Evolutionary conservation across 2,888 invertebrate species (phyloP), one percentile per base, ranked within the genome.

Genomic region (Furcula furcula): DNA sequence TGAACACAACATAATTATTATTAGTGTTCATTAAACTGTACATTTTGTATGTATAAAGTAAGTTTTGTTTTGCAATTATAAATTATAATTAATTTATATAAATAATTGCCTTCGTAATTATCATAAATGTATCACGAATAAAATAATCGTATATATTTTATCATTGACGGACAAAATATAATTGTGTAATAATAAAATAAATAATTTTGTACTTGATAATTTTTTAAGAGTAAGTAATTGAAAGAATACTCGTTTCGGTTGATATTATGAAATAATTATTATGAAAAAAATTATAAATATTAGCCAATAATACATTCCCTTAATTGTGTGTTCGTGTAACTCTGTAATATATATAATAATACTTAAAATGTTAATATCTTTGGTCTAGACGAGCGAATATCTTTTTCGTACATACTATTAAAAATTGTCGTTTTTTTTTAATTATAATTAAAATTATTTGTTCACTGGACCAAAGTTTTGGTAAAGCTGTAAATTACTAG

Each of bases 161-260:
- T 47, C 45, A 55, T 55, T 56, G 30, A 5, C 26, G 23, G 16
- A 16, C 6, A 22, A 22, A 22, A 11, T n/a, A 22, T 22, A 11
- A 22, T 21, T 4, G 43, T 68, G 66, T 69, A 66, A 62, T 62
- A 65, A 49, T 56, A 46, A 50, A 49, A 56, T 55, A 58, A 59
- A 70, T 76, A 76, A 79, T 79, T 79, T 81, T 81, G 68, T 81
- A 84, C 79, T 70, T 65, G 33, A 56, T 69, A 64, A 51, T 69
- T 53, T 54, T 52, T 49, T 55, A 56, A 44, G 41, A 39, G 34
- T n/a, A n/a, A 41, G 46, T 37, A 16, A 32, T 19, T n/a, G 46
- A 44, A 39, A 43, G 36, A 49, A 46, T 53, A 40, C 32, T 30
- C 32, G 33, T 26, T 26, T 39, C 41, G 31, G 32, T 43, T 21